phyloP scores from a whole-genome alignment of 2,113 vertebrate genomes.

The Anguilla japonica region DNA sequence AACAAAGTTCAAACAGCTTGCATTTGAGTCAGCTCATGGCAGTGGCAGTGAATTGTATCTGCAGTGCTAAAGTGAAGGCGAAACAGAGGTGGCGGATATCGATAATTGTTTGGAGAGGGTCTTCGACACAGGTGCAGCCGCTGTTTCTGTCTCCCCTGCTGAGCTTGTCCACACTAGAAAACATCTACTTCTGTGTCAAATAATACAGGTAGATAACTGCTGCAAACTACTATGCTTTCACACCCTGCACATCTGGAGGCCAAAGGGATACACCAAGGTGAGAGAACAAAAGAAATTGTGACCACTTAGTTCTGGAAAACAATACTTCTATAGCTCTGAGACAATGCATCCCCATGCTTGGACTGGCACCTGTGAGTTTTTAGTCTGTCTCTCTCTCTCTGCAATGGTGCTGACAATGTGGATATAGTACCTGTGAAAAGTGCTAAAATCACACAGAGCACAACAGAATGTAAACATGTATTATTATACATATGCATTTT shows the following conservation, averaged over 20 bases:
- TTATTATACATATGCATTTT: too few relatives aligned
- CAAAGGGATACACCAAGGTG: neutral
- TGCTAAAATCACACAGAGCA: too few relatives aligned
- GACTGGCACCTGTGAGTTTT: too few relatives aligned
- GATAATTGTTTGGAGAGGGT: constrained; percentile 19
- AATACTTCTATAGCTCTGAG: neutral
- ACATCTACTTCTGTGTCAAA: neutral
- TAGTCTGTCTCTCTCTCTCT: too few relatives aligned
- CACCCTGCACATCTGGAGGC: neutral
- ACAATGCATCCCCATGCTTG: neutral
- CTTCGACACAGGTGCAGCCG: neutral
- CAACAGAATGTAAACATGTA: too few relatives aligned
- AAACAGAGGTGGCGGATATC: neutral
- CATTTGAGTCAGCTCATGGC: neutral
- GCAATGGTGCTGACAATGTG: too few relatives aligned
- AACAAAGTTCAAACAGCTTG: neutral
- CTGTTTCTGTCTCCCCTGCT: neutral
- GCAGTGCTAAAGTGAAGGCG: neutral
- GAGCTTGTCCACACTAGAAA: neutral
- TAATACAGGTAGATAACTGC: neutral
- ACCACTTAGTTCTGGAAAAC: neutral
- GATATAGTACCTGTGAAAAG: too few relatives aligned
- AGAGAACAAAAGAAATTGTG: neutral
- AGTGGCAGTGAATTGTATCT: neutral
- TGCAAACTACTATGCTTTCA: neutral